Base-by-base conservation (phyloP, 2,797 vertebrate species). In the Clarias fuscus region DNA sequence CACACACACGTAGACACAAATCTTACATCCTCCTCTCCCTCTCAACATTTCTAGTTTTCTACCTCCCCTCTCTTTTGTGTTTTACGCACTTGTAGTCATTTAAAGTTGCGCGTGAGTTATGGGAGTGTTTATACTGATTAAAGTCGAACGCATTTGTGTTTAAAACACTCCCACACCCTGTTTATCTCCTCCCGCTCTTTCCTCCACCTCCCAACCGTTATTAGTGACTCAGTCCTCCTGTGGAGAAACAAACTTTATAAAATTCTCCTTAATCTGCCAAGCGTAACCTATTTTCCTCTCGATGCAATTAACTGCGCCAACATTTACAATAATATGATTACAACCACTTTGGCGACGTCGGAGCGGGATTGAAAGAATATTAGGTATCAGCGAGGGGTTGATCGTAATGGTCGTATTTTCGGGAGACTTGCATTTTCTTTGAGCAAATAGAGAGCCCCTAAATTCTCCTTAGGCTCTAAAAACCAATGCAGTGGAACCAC, bases 321-420 rank as follows among this genome's bases (percentile, higher is more conserved):
- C 98, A 99, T 99, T 99, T 98, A 98, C 97, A 98, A 98, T 95
- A 97, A 98, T 99, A 99, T 98, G 97, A 98, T 99, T 99, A 98
- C 97, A 97, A 97, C 96, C 96, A 96, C 97, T 98, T 98, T 98
- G 96, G 96, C 96, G 97, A 98, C 97, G 97, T 97, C 94, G 92
- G 96, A 96, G 96, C 96, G 96, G 96, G 96, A 92, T 92, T 91
- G 95, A 95, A 96, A 97, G 96, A 97, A 97, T 99, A 99, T 99
- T 99, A 99, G 97, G 97, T 97, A 98, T 97, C 98, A 99, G 98
- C 97, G 96, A 98, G 98, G 98, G 98, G 97, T 98, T 98, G 97
- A 97, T 98, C 97, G 96, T 98, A 98, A 99, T 98, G 97, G 97
- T 95, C 94, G 95, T 96, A 95, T 97, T 97, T 98, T 97, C 95